These are phyloP conservation scores for Capreolus pygargus DNA, from an alignment of 2,113 vertebrate species.

Conservation along the genomic window DNA sequence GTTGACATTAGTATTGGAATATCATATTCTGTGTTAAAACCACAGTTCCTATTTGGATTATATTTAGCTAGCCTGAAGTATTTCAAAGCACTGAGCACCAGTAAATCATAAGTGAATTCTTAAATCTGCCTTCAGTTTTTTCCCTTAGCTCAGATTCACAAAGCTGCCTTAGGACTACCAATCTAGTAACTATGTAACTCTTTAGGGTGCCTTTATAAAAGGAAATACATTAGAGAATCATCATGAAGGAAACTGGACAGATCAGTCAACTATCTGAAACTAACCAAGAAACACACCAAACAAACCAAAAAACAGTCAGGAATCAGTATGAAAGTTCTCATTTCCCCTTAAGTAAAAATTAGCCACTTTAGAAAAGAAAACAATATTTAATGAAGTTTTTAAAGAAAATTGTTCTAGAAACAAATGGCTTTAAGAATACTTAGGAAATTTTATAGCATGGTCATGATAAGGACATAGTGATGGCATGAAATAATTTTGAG, in stretches of 20 bases:
- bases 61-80: not conserved
- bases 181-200: not conserved
- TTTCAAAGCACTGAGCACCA: not conserved
- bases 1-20: not conserved
- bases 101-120: not conserved
- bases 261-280: not conserved
- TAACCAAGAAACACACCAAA: not conserved
- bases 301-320: not conserved
- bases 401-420: not conserved
- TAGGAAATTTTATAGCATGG: not conserved
- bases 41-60: not conserved
- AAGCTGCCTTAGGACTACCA: not conserved
- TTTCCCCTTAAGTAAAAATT: not conserved
- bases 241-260: not conserved
- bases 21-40: not conserved
- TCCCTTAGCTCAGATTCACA: not conserved
- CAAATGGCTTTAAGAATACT: not conserved
- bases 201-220: not conserved
- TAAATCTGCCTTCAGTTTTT: not conserved
- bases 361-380: not conserved
- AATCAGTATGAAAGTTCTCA: not conserved
- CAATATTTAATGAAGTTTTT: not conserved
- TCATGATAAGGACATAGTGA: not conserved
- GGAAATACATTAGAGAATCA: not conserved
- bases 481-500: not conserved